Conservation (phyloP, 2,888 invertebrate species). For the Andrena bicolor region DNA sequence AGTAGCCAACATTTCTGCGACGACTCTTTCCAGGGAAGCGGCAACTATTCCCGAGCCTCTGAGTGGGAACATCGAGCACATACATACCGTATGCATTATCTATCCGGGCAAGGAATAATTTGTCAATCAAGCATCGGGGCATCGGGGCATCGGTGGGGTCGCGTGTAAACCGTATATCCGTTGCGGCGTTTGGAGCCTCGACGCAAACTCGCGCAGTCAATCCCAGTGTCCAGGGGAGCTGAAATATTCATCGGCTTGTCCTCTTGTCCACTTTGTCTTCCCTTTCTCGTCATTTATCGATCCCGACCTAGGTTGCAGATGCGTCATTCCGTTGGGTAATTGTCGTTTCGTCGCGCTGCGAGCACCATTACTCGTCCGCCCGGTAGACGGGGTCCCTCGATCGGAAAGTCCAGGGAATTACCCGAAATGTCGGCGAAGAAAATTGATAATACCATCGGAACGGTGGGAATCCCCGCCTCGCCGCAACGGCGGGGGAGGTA, state of each 20-base stretch:
- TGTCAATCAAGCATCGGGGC: constrained; percentile 41
- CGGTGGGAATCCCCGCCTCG: neutral
- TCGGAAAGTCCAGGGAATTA: neutral
- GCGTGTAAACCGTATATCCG: neutral
- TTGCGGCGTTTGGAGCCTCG: constrained; percentile 13
- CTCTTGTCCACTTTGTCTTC: constrained; percentile 62
- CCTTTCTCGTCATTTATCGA: constrained; percentile 63
- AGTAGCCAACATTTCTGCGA: no score
- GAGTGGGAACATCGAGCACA: neutral
- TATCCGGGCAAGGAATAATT: constrained; percentile 23
- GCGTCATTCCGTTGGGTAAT: constrained; percentile 31
- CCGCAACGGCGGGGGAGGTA: no score
- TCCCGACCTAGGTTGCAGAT: constrained; percentile 32
- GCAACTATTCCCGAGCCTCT: neutral
- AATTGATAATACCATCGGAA: neutral
- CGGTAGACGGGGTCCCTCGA: neutral
- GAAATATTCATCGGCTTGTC: constrained; percentile 67
- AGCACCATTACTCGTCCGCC: neutral
- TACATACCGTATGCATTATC: neutral
- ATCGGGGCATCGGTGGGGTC: neutral
- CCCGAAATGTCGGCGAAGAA: neutral
- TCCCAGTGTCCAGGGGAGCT: constrained; percentile 21
- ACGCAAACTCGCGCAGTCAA: constrained; percentile 49
- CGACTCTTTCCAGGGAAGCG: neutral
- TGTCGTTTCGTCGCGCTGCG: neutral